Evolutionary conservation across 1,140 invertebrate species (phyloP).

Genomic region (Thaumetopoea pityocampa): DNA sequence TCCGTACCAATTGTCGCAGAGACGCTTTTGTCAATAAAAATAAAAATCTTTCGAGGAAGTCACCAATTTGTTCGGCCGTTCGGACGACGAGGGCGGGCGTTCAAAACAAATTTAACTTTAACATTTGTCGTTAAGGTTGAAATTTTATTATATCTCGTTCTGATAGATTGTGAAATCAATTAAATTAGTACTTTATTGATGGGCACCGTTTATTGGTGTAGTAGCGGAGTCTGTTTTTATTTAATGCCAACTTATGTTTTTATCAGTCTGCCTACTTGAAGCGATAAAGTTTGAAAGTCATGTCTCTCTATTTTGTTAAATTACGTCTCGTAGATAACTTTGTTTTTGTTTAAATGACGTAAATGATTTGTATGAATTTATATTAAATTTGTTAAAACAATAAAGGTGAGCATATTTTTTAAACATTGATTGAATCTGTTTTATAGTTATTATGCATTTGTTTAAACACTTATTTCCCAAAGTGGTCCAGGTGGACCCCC

Average conservation of each 20-base stretch:
- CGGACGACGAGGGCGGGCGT: slow-evolving; percentile 16
- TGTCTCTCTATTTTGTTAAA: not conserved
- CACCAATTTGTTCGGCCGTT: slow-evolving; percentile 50
- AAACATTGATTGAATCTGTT: too few species aligned
- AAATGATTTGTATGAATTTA: too few species aligned
- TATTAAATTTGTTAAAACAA: too few species aligned
- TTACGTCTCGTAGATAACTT: too few species aligned
- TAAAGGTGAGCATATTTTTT: too few species aligned
- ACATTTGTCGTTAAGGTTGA: not conserved
- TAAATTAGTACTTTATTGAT: slow-evolving; percentile 28
- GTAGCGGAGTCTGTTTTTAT: slow-evolving; percentile 9
- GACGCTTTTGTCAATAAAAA: slow-evolving; percentile 66
- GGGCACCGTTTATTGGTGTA: slow-evolving; percentile 18
- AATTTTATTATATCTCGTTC: not conserved
- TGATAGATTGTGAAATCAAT: slow-evolving; percentile 34
- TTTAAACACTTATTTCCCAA: too few species aligned
- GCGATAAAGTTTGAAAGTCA: not conserved
- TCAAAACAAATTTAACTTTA: slow-evolving; percentile 19
- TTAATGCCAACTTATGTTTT: slow-evolving; percentile 11
- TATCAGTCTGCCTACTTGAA: slow-evolving; percentile 4
- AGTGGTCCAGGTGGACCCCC: too few species aligned
- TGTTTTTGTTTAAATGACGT: too few species aligned
- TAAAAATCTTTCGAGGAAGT: slow-evolving; percentile 66
- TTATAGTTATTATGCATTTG: too few species aligned
- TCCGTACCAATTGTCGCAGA: slow-evolving; percentile 59